A percentile compares a stretch with the other conserved stretches of the same genome.
Conservation (phyloP, 1,140 invertebrate genomes). For the Ceratoteleas bidentatus region DNA sequence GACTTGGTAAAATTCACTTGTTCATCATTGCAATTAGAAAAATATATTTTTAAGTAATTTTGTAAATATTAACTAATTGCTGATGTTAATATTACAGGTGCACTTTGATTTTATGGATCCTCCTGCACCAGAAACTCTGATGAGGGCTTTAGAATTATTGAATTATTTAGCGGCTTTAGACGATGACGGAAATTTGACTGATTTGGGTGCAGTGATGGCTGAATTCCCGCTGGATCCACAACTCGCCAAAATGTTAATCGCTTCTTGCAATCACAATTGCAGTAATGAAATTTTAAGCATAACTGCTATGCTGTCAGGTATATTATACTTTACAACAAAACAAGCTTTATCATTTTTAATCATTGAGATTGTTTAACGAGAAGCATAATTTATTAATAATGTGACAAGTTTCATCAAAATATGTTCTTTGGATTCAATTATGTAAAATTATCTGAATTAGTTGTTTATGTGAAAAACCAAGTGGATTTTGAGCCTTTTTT, state of each 20-base stretch:
- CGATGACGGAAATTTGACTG: constrained; percentile 97
- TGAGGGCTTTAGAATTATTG: constrained; percentile 98
- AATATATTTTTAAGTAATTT: no score
- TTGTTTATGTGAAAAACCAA: no score
- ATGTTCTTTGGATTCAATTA: no score
- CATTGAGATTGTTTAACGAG: no score
- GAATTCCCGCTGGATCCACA: constrained; percentile 99
- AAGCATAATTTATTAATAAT: neutral
- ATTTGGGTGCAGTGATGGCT: constrained; percentile 99
- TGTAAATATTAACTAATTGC: no score
- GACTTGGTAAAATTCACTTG: constrained; percentile 86
- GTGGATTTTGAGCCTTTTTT: no score
- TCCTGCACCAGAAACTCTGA: constrained; percentile 99
- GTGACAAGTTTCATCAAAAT: neutral
- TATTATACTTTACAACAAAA: constrained; percentile 59
- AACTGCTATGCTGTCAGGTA: constrained; percentile 99
- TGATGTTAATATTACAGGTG: constrained; percentile 77
- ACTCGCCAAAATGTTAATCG: constrained; percentile 99
- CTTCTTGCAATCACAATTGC: constrained; percentile 97
- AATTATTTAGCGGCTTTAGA: constrained; percentile 98
- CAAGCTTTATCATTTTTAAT: no score
- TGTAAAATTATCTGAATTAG: no score
- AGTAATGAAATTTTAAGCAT: constrained; percentile 99
- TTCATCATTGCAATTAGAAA: no score
- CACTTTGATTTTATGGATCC: constrained; percentile 99